Base-by-base conservation (phyloP, 2,797 vertebrate species). In the Phoxinus dragarum region DNA sequence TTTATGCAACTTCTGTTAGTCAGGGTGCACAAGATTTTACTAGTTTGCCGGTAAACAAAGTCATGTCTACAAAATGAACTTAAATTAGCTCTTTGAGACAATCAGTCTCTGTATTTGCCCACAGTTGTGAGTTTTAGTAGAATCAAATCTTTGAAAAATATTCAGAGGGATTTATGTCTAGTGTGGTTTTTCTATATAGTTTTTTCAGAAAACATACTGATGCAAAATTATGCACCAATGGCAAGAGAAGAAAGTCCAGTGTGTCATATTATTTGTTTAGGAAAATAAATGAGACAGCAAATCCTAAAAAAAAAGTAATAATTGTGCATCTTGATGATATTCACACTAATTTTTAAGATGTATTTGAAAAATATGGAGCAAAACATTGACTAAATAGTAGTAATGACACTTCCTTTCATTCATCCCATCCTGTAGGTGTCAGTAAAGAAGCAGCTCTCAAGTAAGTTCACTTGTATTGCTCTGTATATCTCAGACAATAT, bases 401-500 rank as follows among this genome's bases (percentile, higher is more conserved):
- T 40, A 31, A 10, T 81, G 6, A 67, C 34, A 67, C 34, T 49
- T 31, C 0, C 9, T 54, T 59, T 66, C 11, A 31, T 49, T 75
- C 12, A 36, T 47, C 23, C 71, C 16, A 40, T 69, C 14, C 34
- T 71, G 5, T 85, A 95, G 95, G 91, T 89, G 40, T 42, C 90
- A 7, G 47, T 89, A 16, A 94, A 95, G 87, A 92, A 92, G 0
- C 93, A 94, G 88, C 89, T 95, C 11, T 94, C 94, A 81, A 92
- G 95, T 96, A 93, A 94, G 95, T 95, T n/a, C 11, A 23, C 80
- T 64, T 49, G 31, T 31, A 64, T 27, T 72, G n/a, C 19, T 66
- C 40, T 80, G 14, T 52, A 56, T 77, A 64, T 76, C 76, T 72
- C 47, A 47, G 27, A 71, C 36, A 16, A n/a, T 54, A 69, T 21